A percentile compares a stretch with the other conserved stretches of the same genome.
Evolutionary conservation across 2,113 vertebrate genomes (phyloP).

Genomic region (Balaeniceps rex): DNA sequence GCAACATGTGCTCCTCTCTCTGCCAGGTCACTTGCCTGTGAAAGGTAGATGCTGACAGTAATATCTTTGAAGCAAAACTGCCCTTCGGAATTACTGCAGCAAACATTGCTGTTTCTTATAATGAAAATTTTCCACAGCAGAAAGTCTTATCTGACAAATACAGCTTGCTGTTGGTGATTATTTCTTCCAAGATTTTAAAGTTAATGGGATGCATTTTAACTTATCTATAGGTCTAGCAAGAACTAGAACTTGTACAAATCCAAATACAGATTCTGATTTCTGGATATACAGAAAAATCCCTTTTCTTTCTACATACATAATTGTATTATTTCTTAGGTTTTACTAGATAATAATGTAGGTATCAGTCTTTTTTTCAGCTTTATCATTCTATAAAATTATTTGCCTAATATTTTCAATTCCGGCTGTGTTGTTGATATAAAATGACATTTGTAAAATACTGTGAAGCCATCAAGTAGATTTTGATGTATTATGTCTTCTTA

Average conservation of each 20-base stretch:
- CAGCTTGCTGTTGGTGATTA: not conserved
- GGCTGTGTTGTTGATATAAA: not conserved
- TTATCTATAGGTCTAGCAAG: not conserved
- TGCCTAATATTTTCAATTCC: not conserved
- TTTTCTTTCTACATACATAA: not conserved
- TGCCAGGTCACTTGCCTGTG: constrained; percentile 1
- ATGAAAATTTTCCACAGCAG: not conserved
- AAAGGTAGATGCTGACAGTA: not conserved
- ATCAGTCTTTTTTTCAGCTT: not conserved
- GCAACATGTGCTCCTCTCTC: not conserved
- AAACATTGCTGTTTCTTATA: not conserved
- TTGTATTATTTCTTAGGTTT: not conserved
- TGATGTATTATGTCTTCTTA: not conserved
- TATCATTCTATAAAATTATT: not conserved
- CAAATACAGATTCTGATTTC: not conserved
- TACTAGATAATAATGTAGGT: not conserved
- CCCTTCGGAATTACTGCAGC: not conserved
- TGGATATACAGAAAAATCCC: not conserved
- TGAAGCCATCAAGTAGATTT: not conserved
- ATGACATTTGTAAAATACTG: not conserved
- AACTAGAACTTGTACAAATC: not conserved
- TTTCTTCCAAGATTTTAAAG: not conserved
- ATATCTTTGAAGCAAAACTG: not conserved
- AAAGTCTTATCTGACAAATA: not conserved
- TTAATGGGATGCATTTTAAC: not conserved